These are phyloP conservation scores for Denticeps clupeoides DNA, from an alignment of 2,797 vertebrate species.

Conservation along the genomic window DNA sequence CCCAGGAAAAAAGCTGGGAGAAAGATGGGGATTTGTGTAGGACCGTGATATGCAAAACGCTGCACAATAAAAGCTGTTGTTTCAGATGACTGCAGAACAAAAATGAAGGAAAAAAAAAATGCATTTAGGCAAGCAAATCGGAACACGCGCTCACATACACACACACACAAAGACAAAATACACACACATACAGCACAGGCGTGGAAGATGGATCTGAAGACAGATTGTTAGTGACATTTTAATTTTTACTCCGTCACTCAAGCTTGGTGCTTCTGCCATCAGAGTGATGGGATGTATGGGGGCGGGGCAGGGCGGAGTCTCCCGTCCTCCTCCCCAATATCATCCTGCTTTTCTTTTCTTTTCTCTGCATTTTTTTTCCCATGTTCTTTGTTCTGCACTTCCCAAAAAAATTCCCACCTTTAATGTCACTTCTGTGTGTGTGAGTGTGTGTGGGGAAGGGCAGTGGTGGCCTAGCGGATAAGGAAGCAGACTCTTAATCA, in stretches of 20 bases:
- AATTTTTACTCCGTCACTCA: conserved; percentile 71
- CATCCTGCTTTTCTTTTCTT: neutral
- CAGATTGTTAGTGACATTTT: conserved; percentile 72
- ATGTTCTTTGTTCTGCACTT: neutral
- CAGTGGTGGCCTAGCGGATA: too few species aligned
- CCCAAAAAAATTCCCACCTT: too few species aligned
- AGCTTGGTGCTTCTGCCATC: conserved; percentile 48
- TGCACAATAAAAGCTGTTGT: conserved; percentile 46
- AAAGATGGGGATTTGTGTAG: conserved; percentile 21
- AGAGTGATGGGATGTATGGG: conserved; percentile 45
- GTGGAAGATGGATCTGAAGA: conserved; percentile 62
- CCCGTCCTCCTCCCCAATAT: neutral
- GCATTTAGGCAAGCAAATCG: conserved; percentile 16
- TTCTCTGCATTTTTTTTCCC: neutral
- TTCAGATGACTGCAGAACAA: conserved; percentile 51
- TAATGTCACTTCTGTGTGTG: conserved; percentile 1
- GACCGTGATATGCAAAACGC: conserved; percentile 33
- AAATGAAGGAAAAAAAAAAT: conserved; percentile 45
- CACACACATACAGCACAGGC: conserved; percentile 20
- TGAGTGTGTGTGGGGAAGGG: neutral
- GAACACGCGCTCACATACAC: conserved; percentile 3
- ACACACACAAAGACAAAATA: conserved; percentile 3
- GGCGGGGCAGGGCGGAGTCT: conserved; percentile 31
- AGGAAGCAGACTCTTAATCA: too few species aligned
- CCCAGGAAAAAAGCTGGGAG: too few species aligned